Evolutionary conservation across 1,140 invertebrate genomes (phyloP).

Genomic region (Euborellia annulipes): DNA sequence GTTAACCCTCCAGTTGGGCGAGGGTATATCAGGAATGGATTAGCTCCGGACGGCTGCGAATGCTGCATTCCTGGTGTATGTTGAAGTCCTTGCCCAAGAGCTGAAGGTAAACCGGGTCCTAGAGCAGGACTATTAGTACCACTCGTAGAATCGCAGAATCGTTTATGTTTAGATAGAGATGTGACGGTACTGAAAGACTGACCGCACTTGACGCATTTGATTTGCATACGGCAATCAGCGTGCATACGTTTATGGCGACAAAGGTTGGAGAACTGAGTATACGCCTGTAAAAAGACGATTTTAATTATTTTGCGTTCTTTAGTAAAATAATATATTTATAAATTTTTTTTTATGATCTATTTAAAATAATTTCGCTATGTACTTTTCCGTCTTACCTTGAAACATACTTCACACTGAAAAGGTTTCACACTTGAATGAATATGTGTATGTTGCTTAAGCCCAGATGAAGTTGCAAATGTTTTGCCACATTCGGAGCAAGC

Average conservation of each 20-base stretch:
- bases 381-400: constrained; percentile 37
- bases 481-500: constrained; percentile 96
- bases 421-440: constrained; percentile 98
- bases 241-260: constrained; percentile 99
- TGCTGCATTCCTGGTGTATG: constrained; percentile 14
- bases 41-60: constrained; percentile 35
- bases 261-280: constrained; percentile 99
- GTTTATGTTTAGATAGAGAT: constrained; percentile 66
- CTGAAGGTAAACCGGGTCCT: not conserved
- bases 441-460: constrained; percentile 97
- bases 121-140: not conserved
- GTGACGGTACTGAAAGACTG: constrained; percentile 81
- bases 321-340: not conserved
- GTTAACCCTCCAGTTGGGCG: constrained; percentile 32
- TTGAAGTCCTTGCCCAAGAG: not conserved
- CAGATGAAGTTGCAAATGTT: constrained; percentile 92
- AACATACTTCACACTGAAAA: constrained; percentile 87
- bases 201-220: constrained; percentile 83
- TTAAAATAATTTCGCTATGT: not conserved
- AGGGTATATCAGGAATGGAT: constrained; percentile 51
- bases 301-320: constrained; percentile 1
- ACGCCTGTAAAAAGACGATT: constrained; percentile 56
- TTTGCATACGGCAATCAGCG: constrained; percentile 70
- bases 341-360: not conserved
- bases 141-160: constrained; percentile 58